These are phyloP conservation scores for Dryobota labecula DNA, from an alignment of 2,888 invertebrate species.

Conservation along the genomic window DNA sequence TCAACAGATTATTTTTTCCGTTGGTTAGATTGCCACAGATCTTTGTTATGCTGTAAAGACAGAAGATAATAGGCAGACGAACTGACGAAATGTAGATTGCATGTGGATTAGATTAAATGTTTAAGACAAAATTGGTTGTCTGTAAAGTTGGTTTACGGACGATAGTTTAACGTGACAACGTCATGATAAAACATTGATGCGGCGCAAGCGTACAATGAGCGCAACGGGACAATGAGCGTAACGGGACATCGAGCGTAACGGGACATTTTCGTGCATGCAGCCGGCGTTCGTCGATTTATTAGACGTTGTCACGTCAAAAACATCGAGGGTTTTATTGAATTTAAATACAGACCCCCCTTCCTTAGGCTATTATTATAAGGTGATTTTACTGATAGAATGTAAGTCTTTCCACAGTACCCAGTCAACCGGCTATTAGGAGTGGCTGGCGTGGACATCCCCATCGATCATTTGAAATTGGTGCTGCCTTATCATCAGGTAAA, in stretches of 20 bases:
- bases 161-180: too few species aligned
- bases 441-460: slow-evolving; percentile 86
- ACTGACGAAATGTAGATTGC: not conserved
- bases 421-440: slow-evolving; percentile 86
- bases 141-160: too few species aligned
- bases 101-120: not conserved
- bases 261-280: too few species aligned
- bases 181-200: too few species aligned
- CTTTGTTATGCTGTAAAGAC: not conserved
- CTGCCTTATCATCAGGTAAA: slow-evolving; percentile 84
- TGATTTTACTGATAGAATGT: slow-evolving; percentile 20
- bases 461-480: slow-evolving; percentile 83
- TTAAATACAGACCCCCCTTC: not conserved
- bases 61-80: not conserved
- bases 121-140: too few species aligned
- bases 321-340: slow-evolving; percentile 9
- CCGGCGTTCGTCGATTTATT: too few species aligned
- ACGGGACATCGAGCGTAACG: too few species aligned
- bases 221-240: too few species aligned
- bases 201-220: too few species aligned
- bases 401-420: slow-evolving; percentile 77
- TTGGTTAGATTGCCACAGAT: not conserved
- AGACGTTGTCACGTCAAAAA: too few species aligned
- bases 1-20: not conserved
- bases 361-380: not conserved